phyloP scores from a whole-genome alignment of 2,888 invertebrate genomes.

The Alsophila aescularia region DNA sequence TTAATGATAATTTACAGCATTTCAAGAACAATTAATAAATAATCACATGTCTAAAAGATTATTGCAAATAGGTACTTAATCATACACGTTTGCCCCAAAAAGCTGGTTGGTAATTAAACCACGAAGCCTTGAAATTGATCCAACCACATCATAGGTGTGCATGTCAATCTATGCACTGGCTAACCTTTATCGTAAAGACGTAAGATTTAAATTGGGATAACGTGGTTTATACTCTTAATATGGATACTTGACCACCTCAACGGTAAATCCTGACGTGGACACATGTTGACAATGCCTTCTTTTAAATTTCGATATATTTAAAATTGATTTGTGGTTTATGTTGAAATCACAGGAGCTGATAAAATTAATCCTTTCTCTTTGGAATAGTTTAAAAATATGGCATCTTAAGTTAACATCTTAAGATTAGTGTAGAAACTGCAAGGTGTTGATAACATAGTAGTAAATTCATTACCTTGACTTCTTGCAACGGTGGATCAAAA shows the following conservation, averaged over 20 bases:
- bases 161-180: constrained; percentile 53
- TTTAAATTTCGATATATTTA: constrained; percentile 26
- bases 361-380: constrained; percentile 1
- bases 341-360: not conserved
- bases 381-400: not conserved
- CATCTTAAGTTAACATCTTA: too few species aligned
- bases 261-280: constrained; percentile 46
- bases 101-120: constrained; percentile 58
- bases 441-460: too few species aligned
- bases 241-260: constrained; percentile 35
- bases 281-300: constrained; percentile 50
- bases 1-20: too few species aligned
- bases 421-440: too few species aligned
- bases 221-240: constrained; percentile 13
- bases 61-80: constrained; percentile 1
- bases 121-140: constrained; percentile 77
- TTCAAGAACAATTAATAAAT: too few species aligned
- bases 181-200: constrained; percentile 20
- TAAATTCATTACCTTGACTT: too few species aligned
- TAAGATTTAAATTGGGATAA: constrained; percentile 34
- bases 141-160: constrained; percentile 71
- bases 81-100: constrained; percentile 47
- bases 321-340: constrained; percentile 31
- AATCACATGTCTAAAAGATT: too few species aligned
- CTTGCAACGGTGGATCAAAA: not conserved